phyloP scores from a whole-genome alignment of 1,140 invertebrate genomes.

The Acromyrmex charruanus region DNA sequence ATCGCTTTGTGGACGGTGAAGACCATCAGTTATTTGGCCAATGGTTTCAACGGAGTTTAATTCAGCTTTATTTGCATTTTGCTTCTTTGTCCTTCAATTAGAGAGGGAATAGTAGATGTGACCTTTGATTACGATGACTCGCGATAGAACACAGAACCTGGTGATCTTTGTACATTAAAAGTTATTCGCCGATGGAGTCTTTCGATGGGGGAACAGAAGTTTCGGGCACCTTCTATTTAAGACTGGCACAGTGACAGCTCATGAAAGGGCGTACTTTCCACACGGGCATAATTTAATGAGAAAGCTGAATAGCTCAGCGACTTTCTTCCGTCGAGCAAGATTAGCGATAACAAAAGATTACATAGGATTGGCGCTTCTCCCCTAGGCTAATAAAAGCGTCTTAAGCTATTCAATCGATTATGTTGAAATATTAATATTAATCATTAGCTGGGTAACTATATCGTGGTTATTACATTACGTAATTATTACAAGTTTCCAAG shows the following conservation, averaged over 20 bases:
- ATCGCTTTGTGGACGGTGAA: conserved; percentile 17
- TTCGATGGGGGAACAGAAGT: neutral
- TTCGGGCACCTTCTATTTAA: conserved; percentile 34
- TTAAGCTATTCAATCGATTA: conserved; percentile 58
- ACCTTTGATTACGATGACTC: conserved; percentile 29
- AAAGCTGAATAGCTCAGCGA: conserved; percentile 56
- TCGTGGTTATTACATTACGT: neutral
- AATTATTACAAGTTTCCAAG: neutral
- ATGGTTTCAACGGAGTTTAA: conserved; percentile 36
- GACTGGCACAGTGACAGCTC: conserved; percentile 24
- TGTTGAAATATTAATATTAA: conserved; percentile 43
- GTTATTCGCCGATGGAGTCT: conserved; percentile 18
- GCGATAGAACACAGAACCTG: neutral
- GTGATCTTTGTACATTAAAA: conserved; percentile 54
- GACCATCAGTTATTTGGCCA: conserved; percentile 37
- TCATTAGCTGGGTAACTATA: neutral
- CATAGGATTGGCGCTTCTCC: conserved; percentile 40
- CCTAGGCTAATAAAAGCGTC: conserved; percentile 56
- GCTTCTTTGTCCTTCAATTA: conserved; percentile 34
- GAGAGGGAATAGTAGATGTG: neutral
- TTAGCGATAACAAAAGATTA: conserved; percentile 53
- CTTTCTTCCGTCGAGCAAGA: conserved; percentile 25
- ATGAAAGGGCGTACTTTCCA: conserved; percentile 41
- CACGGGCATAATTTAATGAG: conserved; percentile 63
- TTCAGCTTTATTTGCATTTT: conserved; percentile 57